A percentile compares a stretch with the other conserved stretches of the same genome.
Evolutionary conservation across 2,888 invertebrate genomes (phyloP).

Genomic region (Oscheius sp.): DNA sequence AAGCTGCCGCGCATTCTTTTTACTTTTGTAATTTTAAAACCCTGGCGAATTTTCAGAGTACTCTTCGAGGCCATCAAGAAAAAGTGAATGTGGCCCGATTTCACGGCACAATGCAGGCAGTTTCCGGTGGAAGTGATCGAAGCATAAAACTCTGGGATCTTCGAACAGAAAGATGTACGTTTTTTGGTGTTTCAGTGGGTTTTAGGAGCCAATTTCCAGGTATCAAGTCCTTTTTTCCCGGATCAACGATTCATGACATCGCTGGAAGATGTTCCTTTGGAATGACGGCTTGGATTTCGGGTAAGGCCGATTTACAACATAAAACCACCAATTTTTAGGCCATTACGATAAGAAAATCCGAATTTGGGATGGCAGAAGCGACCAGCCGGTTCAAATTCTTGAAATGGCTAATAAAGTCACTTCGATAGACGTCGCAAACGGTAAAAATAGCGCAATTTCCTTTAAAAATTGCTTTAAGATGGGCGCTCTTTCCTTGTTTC

Average conservation of each 20-base stretch:
- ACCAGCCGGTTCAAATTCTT: conserved; percentile 83
- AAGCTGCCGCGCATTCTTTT: no score
- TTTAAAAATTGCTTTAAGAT: conserved; percentile 78
- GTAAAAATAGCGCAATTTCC: conserved; percentile 21
- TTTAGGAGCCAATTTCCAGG: conserved; percentile 38
- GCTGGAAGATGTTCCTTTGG: conserved; percentile 82
- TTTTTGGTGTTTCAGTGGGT: neutral
- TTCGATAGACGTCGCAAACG: conserved; percentile 73
- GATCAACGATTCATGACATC: conserved; percentile 64
- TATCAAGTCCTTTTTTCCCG: conserved; percentile 63
- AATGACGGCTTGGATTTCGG: conserved; percentile 88
- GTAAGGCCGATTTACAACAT: no score
- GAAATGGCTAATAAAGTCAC: conserved; percentile 90
- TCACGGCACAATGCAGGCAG: conserved; percentile 78
- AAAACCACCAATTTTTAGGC: conserved; percentile 82
- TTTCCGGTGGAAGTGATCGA: conserved; percentile 96
- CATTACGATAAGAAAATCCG: conserved; percentile 97
- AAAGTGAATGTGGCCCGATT: conserved; percentile 98
- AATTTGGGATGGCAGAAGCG: conserved; percentile 91
- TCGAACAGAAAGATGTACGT: conserved; percentile 85
- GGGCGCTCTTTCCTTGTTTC: conserved; percentile 89
- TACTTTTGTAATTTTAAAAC: no score
- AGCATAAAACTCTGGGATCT: conserved; percentile 99
- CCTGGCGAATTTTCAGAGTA: conserved; percentile 77
- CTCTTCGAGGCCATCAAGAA: conserved; percentile 92